phyloP scores from a whole-genome alignment of 2,888 invertebrate genomes.

The Macrosiphum euphorbiae region DNA sequence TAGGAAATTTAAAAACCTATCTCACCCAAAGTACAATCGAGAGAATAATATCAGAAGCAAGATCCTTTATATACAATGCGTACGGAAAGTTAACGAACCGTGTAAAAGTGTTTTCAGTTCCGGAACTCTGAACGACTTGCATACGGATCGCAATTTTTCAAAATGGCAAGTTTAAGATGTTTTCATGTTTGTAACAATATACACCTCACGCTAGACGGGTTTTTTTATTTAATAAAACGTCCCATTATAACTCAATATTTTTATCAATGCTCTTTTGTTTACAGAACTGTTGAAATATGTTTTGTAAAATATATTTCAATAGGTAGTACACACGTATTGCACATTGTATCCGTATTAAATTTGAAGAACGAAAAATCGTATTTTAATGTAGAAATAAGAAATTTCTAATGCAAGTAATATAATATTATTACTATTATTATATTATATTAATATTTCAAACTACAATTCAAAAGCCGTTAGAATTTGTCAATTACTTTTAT shows the following conservation, averaged over 20 bases:
- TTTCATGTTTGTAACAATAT: not conserved
- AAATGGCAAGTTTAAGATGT: not conserved
- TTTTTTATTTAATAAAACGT: not conserved
- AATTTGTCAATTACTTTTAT: not conserved
- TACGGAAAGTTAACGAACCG: conserved; percentile 48
- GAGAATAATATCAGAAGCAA: conserved; percentile 1
- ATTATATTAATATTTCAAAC: not conserved
- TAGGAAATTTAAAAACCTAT: conserved; percentile 14
- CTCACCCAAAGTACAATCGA: not conserved
- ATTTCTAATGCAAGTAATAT: not conserved
- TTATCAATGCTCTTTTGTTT: not conserved
- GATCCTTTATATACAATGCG: not conserved
- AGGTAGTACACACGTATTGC: not conserved
- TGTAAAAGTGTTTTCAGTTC: conserved; percentile 50
- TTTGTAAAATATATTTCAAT: conserved; percentile 7
- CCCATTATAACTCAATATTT: not conserved
- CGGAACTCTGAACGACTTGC: conserved; percentile 9
- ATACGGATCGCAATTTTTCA: conserved; percentile 21
- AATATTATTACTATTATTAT: not conserved
- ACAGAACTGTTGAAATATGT: not conserved
- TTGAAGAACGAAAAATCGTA: not conserved
- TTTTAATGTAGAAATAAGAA: not conserved
- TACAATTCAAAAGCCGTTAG: not conserved
- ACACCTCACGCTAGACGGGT: not conserved
- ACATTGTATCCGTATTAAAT: not conserved